These are phyloP conservation scores for Gobiocypris rarus DNA, from an alignment of 2,113 vertebrate genomes.

Conservation along the genomic window DNA sequence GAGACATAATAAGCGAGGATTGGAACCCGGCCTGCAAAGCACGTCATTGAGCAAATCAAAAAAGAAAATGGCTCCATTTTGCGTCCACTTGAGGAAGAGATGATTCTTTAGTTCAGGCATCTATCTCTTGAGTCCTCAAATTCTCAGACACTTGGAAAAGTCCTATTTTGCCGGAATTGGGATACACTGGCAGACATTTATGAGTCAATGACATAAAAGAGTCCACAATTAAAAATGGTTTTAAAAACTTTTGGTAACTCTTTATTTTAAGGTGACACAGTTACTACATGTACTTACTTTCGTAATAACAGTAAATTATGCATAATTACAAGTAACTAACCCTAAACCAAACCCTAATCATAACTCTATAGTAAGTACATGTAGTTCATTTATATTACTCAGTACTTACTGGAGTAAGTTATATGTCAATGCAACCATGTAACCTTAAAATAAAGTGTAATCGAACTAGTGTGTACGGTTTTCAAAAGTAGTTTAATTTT, in stretches of 20 bases:
- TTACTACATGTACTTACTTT: too few species aligned
- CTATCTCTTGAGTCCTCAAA: slow-evolving; percentile 79
- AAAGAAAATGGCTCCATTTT: slow-evolving; percentile 84
- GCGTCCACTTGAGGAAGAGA: slow-evolving; percentile 83
- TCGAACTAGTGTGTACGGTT: background rate
- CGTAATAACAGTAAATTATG: too few species aligned
- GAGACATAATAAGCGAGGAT: slow-evolving; percentile 70
- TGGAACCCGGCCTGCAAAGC: slow-evolving; percentile 75
- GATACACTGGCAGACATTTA: background rate
- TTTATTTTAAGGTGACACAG: too few species aligned
- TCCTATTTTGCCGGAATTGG: slow-evolving; percentile 72
- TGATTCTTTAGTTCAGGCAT: slow-evolving; percentile 84
- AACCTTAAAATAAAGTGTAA: too few species aligned
- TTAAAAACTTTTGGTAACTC: background rate
- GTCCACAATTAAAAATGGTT: background rate
- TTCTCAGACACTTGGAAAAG: slow-evolving; percentile 77
- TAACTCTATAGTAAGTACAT: too few species aligned
- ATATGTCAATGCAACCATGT: too few species aligned
- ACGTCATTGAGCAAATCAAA: slow-evolving; percentile 79
- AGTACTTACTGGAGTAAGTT: too few species aligned
- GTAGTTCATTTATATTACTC: too few species aligned
- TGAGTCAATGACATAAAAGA: background rate
- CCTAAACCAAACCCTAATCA: too few species aligned
- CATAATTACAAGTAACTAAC: too few species aligned
- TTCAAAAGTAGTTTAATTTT: background rate